Evolutionary conservation across 2,113 vertebrate species (phyloP), one percentile per base, ranked within the genome.

Genomic region (Asarcornis scutulata): DNA sequence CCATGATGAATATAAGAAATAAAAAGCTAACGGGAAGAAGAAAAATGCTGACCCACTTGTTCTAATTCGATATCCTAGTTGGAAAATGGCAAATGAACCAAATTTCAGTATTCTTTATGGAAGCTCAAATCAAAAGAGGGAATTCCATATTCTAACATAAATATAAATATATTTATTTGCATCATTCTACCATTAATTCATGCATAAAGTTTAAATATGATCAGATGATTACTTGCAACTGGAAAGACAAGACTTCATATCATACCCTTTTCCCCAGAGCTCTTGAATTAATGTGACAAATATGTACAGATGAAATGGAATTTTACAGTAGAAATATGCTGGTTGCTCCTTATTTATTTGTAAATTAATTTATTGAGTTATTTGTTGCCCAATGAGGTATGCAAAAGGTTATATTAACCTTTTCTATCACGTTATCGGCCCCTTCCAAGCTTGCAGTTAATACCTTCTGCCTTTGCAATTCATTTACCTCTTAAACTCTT

Each of bases 1-100:
- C 98, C 95, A 91, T 98, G 98, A 99, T 98, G 98, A 99, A 98
- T 98, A 98, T 98, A 97, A 98, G 98, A 98, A 98, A 98, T 97
- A 97, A 98, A 98, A 94, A 97, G 96, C 93, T 93, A 97, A 96
- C 21, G 34, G 95, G 95, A 95, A 98, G 91, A 91, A 96, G 97
- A 96, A 98, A 98, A 98, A 75, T 89, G 98, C 98, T 99, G 99
- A 99, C 97, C 97, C 97, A 90, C 97, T 91, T 86, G 75, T 97
- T 97, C 94, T 94, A 95, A 97, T 96, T 97, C 93, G 95, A 95
- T 96, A 97, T 95, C 76, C 89, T 91, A 80, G 91, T 48, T 95
- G 95, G 95, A 97, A 97, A 98, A 97, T 40, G 85, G 96, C 27
- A 18, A 93, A 97, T 96, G 95, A 97, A 98, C 97, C 95, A 97